A percentile compares a stretch with the other conserved stretches of the same genome.
Conservation (phyloP, 2,113 vertebrate genomes). For the Mirza zaza region DNA sequence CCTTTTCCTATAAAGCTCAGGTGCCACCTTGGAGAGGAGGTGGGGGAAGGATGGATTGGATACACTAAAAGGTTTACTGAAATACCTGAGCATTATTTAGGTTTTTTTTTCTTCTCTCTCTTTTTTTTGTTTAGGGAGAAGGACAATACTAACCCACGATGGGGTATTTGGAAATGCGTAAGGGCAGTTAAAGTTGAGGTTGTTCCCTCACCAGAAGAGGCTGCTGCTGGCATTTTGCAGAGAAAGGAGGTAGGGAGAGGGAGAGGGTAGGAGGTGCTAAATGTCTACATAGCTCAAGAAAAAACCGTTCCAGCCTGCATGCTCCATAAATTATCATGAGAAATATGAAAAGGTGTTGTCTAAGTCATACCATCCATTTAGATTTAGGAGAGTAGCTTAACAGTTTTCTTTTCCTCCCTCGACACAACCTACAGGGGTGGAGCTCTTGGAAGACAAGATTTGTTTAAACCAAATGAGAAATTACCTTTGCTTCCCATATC, state of each 20-base stretch:
- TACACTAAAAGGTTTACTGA: neutral
- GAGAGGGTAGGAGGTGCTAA: neutral
- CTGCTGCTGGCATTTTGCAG: neutral
- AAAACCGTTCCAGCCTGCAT: neutral
- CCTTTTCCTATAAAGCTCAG: neutral
- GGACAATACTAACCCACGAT: neutral
- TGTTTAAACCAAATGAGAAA: constrained; percentile 32
- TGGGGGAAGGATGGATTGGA: neutral
- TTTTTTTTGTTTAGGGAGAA: neutral
- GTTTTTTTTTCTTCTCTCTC: neutral
- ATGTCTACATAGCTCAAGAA: neutral
- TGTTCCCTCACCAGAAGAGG: neutral
- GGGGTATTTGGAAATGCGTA: neutral
- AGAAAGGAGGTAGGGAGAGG: neutral
- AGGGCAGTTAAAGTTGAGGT: neutral
- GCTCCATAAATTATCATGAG: neutral
- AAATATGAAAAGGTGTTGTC: neutral
- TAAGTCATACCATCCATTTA: neutral
- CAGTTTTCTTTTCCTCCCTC: neutral
- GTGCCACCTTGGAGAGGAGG: neutral
- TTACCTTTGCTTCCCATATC: constrained; percentile 28
- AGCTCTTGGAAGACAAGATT: neutral
- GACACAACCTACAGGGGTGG: neutral
- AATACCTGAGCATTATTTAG: neutral
- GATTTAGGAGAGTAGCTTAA: neutral